These are phyloP conservation scores for Melinaea menophilus DNA, from an alignment of 2,888 invertebrate species.

Conservation along the genomic window DNA sequence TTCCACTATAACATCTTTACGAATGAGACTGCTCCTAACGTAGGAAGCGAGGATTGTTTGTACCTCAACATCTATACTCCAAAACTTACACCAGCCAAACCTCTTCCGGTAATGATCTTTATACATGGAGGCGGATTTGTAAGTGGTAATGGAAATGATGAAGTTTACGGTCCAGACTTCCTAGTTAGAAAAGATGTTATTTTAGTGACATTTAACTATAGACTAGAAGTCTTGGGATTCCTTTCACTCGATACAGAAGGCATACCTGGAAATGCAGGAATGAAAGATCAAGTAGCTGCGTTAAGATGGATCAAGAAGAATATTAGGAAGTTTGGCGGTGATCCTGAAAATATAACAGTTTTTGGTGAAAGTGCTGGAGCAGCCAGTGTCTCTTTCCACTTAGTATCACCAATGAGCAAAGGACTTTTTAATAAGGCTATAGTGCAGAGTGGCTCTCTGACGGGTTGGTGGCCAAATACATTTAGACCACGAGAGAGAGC, in stretches of 20 bases:
- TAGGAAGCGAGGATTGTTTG: constrained; percentile 58
- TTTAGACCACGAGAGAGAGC: constrained; percentile 37
- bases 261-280: constrained; percentile 65
- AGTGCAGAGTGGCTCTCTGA: constrained; percentile 81
- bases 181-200: constrained; percentile 55
- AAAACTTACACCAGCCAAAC: constrained; percentile 38
- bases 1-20: constrained; percentile 43
- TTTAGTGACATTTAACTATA: constrained; percentile 64
- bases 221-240: constrained; percentile 60
- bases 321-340: constrained; percentile 60
- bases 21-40: constrained; percentile 9
- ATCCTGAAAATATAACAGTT: constrained; percentile 61
- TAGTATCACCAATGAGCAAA: constrained; percentile 63
- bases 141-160: constrained; percentile 53
- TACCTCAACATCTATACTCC: constrained; percentile 66
- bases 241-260: constrained; percentile 59
- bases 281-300: constrained; percentile 69
- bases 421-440: constrained; percentile 69
- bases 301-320: constrained; percentile 62
- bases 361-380: constrained; percentile 69
- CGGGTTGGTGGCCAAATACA: constrained; percentile 67
- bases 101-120: constrained; percentile 59
- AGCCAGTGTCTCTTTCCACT: constrained; percentile 50
- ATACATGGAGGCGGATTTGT: constrained; percentile 60
- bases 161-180: constrained; percentile 58